Evolutionary conservation across 2,113 vertebrate species (phyloP), one percentile per base, ranked within the genome.

Genomic region (Osmerus mordax): DNA sequence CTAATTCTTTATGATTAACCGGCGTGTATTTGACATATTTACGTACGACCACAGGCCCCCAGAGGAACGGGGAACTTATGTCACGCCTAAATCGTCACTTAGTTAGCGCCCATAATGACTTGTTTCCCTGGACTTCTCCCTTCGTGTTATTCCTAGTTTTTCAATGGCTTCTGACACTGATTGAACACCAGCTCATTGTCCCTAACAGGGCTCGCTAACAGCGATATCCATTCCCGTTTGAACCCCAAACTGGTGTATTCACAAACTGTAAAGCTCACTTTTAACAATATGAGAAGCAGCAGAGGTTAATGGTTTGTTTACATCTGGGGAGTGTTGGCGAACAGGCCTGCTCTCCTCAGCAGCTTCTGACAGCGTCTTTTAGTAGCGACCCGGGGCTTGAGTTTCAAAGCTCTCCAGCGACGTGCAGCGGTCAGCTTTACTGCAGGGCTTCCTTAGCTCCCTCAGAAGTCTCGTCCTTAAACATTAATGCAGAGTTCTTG

Each of bases 151-250:
- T 76, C 81, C 63, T 73, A 73, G 78, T 82, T 86, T 69, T 72
- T 71, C 83, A 85, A 91, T 73, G 76, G 65, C 77, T 86, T 84
- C 32, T 87, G 90, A 87, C 90, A 90, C 73, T 87, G 87, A 90
- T 86, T 86, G 85, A 89, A 86, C 81, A 82, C 81, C 81, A 69
- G 19, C 65, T 72, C 78, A 82, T 79, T 81, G 81, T 85, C 78
- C 78, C 72, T 68, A 58, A 62, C 75, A 55, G 53, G 1, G 62
- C 62, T 67, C 21, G 76, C 82, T 83, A 71, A 52, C 64, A 87
- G 76, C 28, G 13, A 80, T 69, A 79, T 14, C 41, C 71, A 64
- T 63, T 69, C 78, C 70, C 73, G 60, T 69, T 63, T 73, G 51
- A 47, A 12, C 41, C 78, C 84, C 59, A 70, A 75, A 78, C 75